Evolutionary conservation across 2,113 vertebrate genomes (phyloP).

Genomic region (Glareola pratincola): DNA sequence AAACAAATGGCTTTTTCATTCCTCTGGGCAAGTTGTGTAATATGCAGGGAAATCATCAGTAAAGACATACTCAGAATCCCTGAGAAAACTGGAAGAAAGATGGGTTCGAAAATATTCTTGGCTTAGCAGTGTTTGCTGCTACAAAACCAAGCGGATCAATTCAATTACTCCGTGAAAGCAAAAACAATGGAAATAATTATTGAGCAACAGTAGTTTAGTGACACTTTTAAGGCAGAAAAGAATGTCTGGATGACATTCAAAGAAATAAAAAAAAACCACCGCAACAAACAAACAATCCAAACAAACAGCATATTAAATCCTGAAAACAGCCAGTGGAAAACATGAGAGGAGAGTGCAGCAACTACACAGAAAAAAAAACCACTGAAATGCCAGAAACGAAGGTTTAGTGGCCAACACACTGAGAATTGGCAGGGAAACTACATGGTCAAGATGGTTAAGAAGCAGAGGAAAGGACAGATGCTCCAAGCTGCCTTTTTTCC

Average conservation of each 20-base stretch:
- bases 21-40: neutral
- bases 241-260: neutral
- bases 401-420: neutral
- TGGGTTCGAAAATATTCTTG: neutral
- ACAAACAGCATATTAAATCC: neutral
- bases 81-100: neutral
- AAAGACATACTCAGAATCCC: neutral
- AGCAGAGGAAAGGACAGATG: neutral
- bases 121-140: neutral
- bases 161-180: neutral
- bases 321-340: neutral
- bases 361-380: neutral
- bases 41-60: neutral
- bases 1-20: conserved; percentile 46
- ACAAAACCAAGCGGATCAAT: neutral
- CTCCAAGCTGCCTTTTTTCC: neutral
- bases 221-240: neutral
- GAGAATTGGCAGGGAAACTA: accelerated
- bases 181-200: neutral
- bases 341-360: neutral
- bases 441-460: neutral
- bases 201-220: neutral
- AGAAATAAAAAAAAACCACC: neutral
- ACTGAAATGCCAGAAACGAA: neutral
- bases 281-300: neutral